Evolutionary conservation across 2,888 invertebrate genomes (phyloP), one percentile per base, ranked within the genome.

Genomic region (Andrena flavipes): DNA sequence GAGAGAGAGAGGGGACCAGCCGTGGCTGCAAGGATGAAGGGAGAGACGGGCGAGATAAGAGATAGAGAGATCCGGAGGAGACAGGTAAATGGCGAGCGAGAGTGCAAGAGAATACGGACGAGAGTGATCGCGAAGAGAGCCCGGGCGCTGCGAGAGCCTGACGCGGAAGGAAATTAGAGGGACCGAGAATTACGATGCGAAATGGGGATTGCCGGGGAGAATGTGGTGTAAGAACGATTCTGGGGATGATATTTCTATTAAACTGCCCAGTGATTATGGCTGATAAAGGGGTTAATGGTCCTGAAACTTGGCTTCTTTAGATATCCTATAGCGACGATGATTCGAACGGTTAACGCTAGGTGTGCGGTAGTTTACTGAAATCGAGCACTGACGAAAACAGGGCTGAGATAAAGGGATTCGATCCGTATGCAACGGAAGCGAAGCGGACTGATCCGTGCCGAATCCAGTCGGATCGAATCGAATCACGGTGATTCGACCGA

Each of bases 71-170:
- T 67, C 60, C 64, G 77, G 71, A 76, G 76, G 76, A 74, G 72
- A 82, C 84, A 73, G 77, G 79, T 82, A 78, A 80, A 76, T 54
- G 73, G 82, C 73, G 78, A 59, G 69, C 79, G 74, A 69, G 64
- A 80, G 82, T 69, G 70, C 62, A 78, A 81, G 79, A 80, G 82
- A 67, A 83, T 73, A 83, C 69, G 67, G 71, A 26, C 8, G 51
- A 56, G 63, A 73, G 16, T 69, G 80, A 42, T 54, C 84, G 73
- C 54, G 63, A 76, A 69, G 68, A 71, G 54, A 63, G 64, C 77
- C 71, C 23, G 65, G 67, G 72, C 73, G 42, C 20, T 20, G 67
- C 73, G 62, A 71, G 77, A 70, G 73, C 30, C 56, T 29, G 60
- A 71, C 51, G 65, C 70, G 71, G 82, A 74, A 71, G 73, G 71